Evolutionary conservation across 1,140 invertebrate species (phyloP).

Genomic region (Megalonaias nervosa): DNA sequence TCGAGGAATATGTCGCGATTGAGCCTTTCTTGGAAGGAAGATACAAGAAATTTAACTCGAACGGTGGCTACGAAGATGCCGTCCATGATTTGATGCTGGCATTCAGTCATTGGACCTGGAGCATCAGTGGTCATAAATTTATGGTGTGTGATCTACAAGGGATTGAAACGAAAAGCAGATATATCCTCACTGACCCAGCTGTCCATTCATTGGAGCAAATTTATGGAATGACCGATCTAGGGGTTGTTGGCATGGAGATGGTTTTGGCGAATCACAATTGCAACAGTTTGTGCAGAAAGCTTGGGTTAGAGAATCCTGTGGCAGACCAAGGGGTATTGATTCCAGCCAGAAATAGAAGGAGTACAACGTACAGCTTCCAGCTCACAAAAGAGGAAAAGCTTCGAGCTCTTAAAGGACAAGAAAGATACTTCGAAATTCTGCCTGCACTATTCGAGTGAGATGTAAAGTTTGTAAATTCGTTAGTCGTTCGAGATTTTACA

Average conservation of each 20-base stretch:
- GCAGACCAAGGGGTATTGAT: not conserved
- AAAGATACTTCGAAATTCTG: too few relatives aligned
- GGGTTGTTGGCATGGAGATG: constrained; percentile 18
- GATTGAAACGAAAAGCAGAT: not conserved
- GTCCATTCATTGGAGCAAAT: constrained; percentile 6
- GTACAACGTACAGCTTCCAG: constrained; percentile 13
- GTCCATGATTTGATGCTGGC: constrained; percentile 3
- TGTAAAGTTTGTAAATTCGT: too few relatives aligned
- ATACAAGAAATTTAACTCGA: constrained; percentile 29
- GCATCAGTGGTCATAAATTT: constrained; percentile 13
- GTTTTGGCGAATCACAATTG: constrained; percentile 16
- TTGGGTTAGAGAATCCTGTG: constrained; percentile 11
- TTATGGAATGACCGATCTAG: constrained; percentile 19
- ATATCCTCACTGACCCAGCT: constrained; percentile 10
- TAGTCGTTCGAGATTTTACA: too few relatives aligned
- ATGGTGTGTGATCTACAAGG: constrained; percentile 28
- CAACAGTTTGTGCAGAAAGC: constrained; percentile 5
- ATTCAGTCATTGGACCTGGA: constrained; percentile 30
- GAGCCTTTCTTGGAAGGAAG: constrained; percentile 12
- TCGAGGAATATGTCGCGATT: constrained; percentile 6
- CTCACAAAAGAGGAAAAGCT: not conserved
- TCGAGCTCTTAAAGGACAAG: not conserved
- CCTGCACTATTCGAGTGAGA: too few relatives aligned
- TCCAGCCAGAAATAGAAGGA: too few relatives aligned
- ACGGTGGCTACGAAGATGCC: constrained; percentile 28